Base-by-base conservation (phyloP, 2,888 invertebrate genomes). In the Cheilosia pagana region DNA sequence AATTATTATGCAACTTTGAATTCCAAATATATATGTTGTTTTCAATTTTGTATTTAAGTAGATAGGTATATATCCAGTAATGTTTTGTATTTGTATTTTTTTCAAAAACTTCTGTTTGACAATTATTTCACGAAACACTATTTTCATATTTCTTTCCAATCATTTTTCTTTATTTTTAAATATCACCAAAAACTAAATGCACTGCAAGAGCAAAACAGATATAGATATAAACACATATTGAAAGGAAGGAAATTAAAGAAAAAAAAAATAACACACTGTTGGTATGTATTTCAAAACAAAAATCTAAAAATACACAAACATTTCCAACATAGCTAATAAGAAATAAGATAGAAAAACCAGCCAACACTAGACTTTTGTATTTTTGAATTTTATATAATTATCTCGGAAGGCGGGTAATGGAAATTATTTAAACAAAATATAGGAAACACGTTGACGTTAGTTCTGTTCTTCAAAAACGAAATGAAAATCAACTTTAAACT, bases 281-380 rank as follows among this genome's bases (percentile, higher is more conserved):
- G 43, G 43, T n/a, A 41, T 12, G 41, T 43, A 65, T 77, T 82
- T 82, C 45, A 71, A 82, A 82, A 77, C 59, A 72, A 65, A 62
- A 53, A 23, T 78, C 82, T 82, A 82, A 78, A 82, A 82, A 82
- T 82, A 82, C 63, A 78, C 72, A 65, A 59, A 59, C 50, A 67
- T 74, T 60, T 67, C 48, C 67, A 74, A 59, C 60, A 67, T 48
- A n/a, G n/a, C n/a, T n/a, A 45, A 59, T 62, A 39, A 77, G 70
- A 76, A 75, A 48, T 35, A 48, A 65, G 41, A 65, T 31, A n/a
- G 35, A 39, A 57, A 55, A 77, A 65, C 25, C 28, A 41, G 16
- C 25, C 55, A 52, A 62, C 48, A 77, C 57, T n/a, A 67, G 21
- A 50, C 23, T 50, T 50, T 6, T 23, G 43, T 45, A n/a, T 21